Evolutionary conservation across 2,113 vertebrate species (phyloP), one percentile per base, ranked within the genome.

Genomic region (Petroica traversi): DNA sequence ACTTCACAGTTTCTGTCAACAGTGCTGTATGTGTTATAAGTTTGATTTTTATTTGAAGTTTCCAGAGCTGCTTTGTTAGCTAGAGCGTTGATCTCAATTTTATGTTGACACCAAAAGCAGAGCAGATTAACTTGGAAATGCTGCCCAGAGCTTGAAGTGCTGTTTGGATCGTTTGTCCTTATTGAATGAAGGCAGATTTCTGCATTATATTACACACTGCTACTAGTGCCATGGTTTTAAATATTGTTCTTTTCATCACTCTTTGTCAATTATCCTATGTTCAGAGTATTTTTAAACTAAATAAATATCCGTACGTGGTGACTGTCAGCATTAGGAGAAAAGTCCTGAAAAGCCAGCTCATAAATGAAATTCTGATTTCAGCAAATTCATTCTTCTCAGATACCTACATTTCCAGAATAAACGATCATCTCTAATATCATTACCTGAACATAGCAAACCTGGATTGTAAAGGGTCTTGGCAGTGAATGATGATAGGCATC

Each of bases 151-250:
- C 92, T 51, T 73, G 41, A 88, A 96, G 71, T 69, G 66, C 84
- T 73, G 73, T 86, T 86, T 89, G 84, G 80, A 94, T 91, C 58
- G 34, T 94, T 95, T 95, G 89, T 94, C 74, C 87, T 85, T 69
- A 83, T 26, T 94, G 91, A 95, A 95, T 61, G 73, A 88, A 91
- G 68, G 88, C 85, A 95, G 75, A 89, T 79, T 95, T 89, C 74
- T 89, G 58, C 74, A 83, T 89, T 91, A n/a, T 46, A 79, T 49
- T 62, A 79, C 72, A 86, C 28, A 26, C 61, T 80, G 76, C 91
- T 82, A 29, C 59, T 72, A 49, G 33, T 89, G 87, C 81, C 74
- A 88, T 8, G 4, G 69, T 52, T 94, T 89, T 54, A 92, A 91
- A 95, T 85, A 82, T 69, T 91, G 69, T 68, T 92, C 71, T 87